Base-by-base conservation (phyloP, 2,113 vertebrate genomes). In the Strix aluco region DNA sequence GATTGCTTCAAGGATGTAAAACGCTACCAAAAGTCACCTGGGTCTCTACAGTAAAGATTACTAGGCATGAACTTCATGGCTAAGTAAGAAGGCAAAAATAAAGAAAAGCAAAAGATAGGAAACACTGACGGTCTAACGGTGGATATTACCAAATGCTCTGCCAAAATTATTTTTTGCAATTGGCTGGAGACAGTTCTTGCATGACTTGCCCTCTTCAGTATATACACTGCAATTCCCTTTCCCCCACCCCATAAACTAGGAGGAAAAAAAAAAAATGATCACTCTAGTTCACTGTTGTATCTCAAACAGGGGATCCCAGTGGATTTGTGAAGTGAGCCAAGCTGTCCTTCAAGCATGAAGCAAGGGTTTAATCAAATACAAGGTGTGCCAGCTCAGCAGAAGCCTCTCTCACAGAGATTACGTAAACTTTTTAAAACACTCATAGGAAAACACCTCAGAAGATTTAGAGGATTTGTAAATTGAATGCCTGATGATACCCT, bases 381-480 rank as follows among this genome's bases (percentile, higher is more conserved):
- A 91, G 89, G 94, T 83, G 87, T 77, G 89, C 58, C 90, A 89
- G 81, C 70, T 91, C 80, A 94, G 81, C 2, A 2, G 91, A 88
- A 93, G 63, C 51, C 4, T 14, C 86, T 92, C 81, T 91, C 70
- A 20, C 17, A 62, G 73, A 94, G 66, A 95, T 95, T 82, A 96
- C 8, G 0, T 70, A 62, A 92, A 95, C 83, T 95, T 92, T 93
- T 91, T 36, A 55, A 77, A 96, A 94, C 26, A 15, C 21, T 62
- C 71, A 40, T 2, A 86, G 66, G 61, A 78, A 92, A 96, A 94
- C 91, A 92, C 74, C 74, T 81, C 74, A 16, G 62, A 92, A 97
- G 96, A 96, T 90, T 96, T 93, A 95, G 58, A 81, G 91, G 95
- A 97, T 96, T 97, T 97, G 84, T 93, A 94, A 91, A 5, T 12